A percentile compares a stretch with the other conserved stretches of the same genome.
phyloP scores from a whole-genome alignment of 2,888 invertebrate genomes.

The Cheiracanthium punctorium region DNA sequence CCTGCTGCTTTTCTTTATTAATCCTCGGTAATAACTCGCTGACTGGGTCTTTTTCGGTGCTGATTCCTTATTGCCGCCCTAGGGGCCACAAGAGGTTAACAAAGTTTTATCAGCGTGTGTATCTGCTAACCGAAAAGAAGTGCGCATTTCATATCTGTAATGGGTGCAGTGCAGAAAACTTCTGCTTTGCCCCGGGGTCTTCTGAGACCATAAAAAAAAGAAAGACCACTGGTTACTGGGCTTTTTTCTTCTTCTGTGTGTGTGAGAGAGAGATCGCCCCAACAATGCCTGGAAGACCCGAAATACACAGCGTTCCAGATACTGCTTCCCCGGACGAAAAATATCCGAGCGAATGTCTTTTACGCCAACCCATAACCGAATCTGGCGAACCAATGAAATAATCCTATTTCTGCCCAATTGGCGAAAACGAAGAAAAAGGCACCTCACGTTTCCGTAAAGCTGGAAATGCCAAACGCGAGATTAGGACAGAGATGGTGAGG shows the following conservation, averaged over 20 bases:
- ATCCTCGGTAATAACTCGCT: neutral
- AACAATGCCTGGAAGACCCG: conserved; percentile 1
- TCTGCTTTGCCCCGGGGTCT: neutral
- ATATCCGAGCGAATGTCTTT: neutral
- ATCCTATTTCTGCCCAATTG: conserved; percentile 19
- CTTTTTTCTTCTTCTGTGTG: conserved; percentile 8
- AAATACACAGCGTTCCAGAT: neutral
- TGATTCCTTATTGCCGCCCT: neutral
- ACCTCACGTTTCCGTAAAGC: conserved; percentile 15
- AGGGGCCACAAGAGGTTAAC: neutral
- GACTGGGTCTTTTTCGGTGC: neutral
- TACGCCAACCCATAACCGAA: conserved; percentile 13
- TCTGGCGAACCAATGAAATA: conserved; percentile 19
- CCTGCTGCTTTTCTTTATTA: neutral
- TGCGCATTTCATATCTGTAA: neutral
- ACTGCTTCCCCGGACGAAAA: conserved; percentile 2
- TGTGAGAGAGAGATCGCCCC: neutral
- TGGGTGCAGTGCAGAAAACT: neutral
- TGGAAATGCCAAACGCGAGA: conserved; percentile 8
- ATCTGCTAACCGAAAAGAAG: neutral
- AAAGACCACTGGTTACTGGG: conserved; percentile 2
- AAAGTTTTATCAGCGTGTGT: neutral
- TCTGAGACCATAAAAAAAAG: neutral
- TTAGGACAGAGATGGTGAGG: neutral
- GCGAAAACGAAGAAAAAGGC: conserved; percentile 18